Conservation (phyloP, 2,113 vertebrate genomes). For the Colistium nudipinnis region DNA sequence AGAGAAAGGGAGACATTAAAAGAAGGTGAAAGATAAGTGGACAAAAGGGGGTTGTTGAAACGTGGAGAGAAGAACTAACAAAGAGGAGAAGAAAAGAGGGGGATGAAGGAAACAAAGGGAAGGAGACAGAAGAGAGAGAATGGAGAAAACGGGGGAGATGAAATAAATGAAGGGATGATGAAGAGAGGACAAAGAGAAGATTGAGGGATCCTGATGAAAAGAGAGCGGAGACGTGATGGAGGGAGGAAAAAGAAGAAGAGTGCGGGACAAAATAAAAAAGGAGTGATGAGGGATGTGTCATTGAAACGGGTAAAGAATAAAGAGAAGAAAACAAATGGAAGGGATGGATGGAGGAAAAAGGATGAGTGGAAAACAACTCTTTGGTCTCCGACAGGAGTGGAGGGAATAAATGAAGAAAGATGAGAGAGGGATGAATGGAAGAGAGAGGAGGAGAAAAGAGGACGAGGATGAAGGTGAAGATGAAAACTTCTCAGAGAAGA, state of each 20-base stretch:
- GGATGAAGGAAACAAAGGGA: not conserved
- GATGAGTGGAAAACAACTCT: not conserved
- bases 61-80: not conserved
- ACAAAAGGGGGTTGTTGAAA: not conserved
- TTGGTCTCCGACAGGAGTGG: not conserved
- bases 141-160: not conserved
- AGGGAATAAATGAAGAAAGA: not conserved
- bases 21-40: no score
- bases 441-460: not conserved
- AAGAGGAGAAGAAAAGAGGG: not conserved
- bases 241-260: not conserved
- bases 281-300: not conserved
- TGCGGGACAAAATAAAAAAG: not conserved
- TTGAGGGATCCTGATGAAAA: not conserved
- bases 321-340: not conserved
- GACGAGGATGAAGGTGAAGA: no score
- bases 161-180: not conserved
- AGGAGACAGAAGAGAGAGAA: not conserved
- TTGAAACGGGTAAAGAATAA: not conserved
- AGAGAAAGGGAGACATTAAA: no score
- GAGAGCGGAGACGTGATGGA: not conserved
- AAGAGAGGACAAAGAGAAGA: not conserved
- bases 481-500: slow-evolving; percentile 45
- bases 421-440: not conserved
- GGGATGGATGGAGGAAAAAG: slow-evolving; percentile 5